A percentile compares a stretch with the other conserved stretches of the same genome.
Conservation (phyloP, 1,140 invertebrate genomes). For the Phthorimaea operculella region DNA sequence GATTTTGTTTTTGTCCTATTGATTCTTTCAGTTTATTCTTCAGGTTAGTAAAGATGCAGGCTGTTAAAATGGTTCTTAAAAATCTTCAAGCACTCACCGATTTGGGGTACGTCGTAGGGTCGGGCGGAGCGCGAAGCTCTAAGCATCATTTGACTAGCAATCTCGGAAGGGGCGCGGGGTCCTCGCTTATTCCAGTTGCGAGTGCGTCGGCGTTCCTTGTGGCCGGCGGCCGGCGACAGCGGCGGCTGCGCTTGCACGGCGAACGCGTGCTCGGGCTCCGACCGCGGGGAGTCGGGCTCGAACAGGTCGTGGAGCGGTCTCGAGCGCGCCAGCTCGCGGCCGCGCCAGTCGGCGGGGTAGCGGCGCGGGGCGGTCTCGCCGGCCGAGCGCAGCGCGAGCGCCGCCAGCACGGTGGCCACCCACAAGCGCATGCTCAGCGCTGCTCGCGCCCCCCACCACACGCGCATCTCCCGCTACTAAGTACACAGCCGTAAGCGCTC, state of each 20-base stretch:
- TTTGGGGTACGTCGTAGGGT: constrained; percentile 61
- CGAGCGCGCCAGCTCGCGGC: constrained; percentile 40
- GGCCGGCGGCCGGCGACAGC: constrained; percentile 21
- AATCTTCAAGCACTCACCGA: constrained; percentile 47
- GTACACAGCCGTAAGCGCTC: constrained; percentile 39
- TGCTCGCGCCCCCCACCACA: constrained; percentile 41
- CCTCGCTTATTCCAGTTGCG: constrained; percentile 46
- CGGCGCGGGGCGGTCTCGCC: constrained; percentile 47
- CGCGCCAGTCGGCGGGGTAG: constrained; percentile 43
- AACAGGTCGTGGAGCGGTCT: constrained; percentile 47
- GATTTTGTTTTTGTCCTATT: no score
- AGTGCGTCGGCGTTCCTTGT: constrained; percentile 42
- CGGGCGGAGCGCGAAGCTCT: constrained; percentile 53
- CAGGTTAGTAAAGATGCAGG: no score
- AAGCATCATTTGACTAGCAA: constrained; percentile 61
- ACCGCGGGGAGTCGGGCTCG: constrained; percentile 30
- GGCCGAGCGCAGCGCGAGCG: constrained; percentile 50
- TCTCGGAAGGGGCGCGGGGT: constrained; percentile 44
- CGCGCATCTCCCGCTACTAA: constrained; percentile 50
- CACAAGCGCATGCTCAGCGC: constrained; percentile 49
- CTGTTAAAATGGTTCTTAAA: no score
- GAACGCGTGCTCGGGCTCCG: constrained; percentile 21
- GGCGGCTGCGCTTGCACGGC: constrained; percentile 21
- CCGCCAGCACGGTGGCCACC: constrained; percentile 49
- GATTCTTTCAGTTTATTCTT: no score